A percentile compares a stretch with the other conserved stretches of the same genome.
Evolutionary conservation across 2,888 invertebrate species (phyloP).

Genomic region (Hypsopygia costalis): DNA sequence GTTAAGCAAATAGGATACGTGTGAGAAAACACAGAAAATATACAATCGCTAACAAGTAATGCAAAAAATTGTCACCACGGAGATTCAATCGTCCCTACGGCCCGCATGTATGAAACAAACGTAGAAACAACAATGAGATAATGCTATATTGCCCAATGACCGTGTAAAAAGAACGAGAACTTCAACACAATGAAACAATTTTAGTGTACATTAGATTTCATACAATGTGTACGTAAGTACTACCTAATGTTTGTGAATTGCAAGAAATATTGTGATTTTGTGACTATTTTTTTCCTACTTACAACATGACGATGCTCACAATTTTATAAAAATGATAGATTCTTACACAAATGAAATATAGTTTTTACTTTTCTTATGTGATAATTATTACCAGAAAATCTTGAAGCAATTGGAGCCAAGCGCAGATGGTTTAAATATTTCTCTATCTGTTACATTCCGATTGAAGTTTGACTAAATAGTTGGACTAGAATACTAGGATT

Average conservation of each 20-base stretch:
- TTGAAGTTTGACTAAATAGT: no score
- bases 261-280: background rate
- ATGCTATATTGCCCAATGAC: slow-evolving; percentile 49
- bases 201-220: slow-evolving; percentile 17
- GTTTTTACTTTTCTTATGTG: no score
- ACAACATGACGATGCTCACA: no score
- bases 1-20: slow-evolving; percentile 12
- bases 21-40: slow-evolving; percentile 35
- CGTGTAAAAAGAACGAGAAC: slow-evolving; percentile 39
- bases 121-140: slow-evolving; percentile 57
- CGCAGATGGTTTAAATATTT: no score
- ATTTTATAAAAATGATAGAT: no score
- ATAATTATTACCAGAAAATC: no score
- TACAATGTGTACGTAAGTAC: background rate
- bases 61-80: slow-evolving; percentile 41
- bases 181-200: slow-evolving; percentile 36
- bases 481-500: no score
- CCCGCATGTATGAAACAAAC: slow-evolving; percentile 41
- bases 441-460: no score
- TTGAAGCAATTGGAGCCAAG: no score
- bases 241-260: background rate
- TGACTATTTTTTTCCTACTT: no score
- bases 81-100: slow-evolving; percentile 47
- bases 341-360: no score
- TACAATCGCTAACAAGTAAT: slow-evolving; percentile 33